Percentiles rank a stretch among this genome's conserved stretches.
Conservation (phyloP, 2,888 invertebrate genomes). For the Apotomis turbidana region DNA sequence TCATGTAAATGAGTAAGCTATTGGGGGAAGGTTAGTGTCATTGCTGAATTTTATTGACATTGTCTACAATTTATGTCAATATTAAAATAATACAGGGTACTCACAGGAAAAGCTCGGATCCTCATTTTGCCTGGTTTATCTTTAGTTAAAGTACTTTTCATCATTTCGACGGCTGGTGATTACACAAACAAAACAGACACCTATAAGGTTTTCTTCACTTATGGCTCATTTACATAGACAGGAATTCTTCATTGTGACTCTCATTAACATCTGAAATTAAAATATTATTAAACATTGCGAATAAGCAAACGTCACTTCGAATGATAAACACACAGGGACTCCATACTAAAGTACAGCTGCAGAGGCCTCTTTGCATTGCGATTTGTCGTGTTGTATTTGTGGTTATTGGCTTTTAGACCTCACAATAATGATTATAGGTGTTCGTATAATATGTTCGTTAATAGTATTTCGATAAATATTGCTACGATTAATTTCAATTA, state of each 20-base stretch:
- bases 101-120: slow-evolving; percentile 98
- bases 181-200: slow-evolving; percentile 64
- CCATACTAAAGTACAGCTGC: slow-evolving; percentile 32
- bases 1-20: slow-evolving; percentile 10
- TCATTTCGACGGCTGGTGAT: slow-evolving; percentile 77
- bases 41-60: neutral
- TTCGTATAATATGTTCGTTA: neutral
- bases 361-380: slow-evolving; percentile 19
- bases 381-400: slow-evolving; percentile 6
- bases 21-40: neutral
- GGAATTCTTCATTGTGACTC: slow-evolving; percentile 75
- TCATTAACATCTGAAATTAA: slow-evolving; percentile 72
- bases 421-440: slow-evolving; percentile 2
- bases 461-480: slow-evolving; percentile 14
- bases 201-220: slow-evolving; percentile 58
- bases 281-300: slow-evolving; percentile 48
- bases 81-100: slow-evolving; percentile 64
- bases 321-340: slow-evolving; percentile 45
- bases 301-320: slow-evolving; percentile 48
- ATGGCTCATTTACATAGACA: slow-evolving; percentile 71
- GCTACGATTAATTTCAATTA: slow-evolving; percentile 35
- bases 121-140: slow-evolving; percentile 97
- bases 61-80: slow-evolving; percentile 3
- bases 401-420: neutral
- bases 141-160: slow-evolving; percentile 91